Evolutionary conservation across 2,888 invertebrate species (phyloP), one percentile per base, ranked within the genome.

Genomic region (Digitonthophagus gazella): DNA sequence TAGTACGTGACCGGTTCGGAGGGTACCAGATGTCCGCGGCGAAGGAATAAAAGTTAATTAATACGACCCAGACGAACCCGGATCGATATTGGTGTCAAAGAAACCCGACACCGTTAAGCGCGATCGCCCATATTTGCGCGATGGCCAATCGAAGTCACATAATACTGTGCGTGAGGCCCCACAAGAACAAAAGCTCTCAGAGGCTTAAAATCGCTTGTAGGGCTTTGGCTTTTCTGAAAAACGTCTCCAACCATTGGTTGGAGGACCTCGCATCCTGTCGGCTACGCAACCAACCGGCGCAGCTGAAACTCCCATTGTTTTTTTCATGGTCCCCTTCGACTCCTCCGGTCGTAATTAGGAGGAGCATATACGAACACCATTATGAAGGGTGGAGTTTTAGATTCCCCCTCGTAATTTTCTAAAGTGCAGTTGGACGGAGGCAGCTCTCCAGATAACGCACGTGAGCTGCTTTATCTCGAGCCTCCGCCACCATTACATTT

Each of bases 291-390:
- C 80, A 81, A 80, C 80, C 80, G 77, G 79, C 75, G 76, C 73
- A 73, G 76, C 74, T 73, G 71, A 73, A 72, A 75, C 76, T 74
- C 76, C 79, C 75, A 79, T 78, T 80, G 80, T 81, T 80, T 81
- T 80, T 79, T 73, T 72, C 61, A 61, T 20, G 61, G 61, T 18
- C 67, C 71, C 69, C 67, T 76, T 77, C 78, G 77, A 79, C 78
- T 78, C 77, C 76, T 73, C 75, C 73, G 71, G 11, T 74, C 73
- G 78, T 81, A 80, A 81, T 81, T 80, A 80, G 76, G 78, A 78
- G 81, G 81, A 79, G 79, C 78, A 77, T 72, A 78, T 76, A 72
- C 73, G 71, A 73, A 73, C 71, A 73, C 77, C 78, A 79, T 79
- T 79, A 78, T 77, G 69, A 67, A 77, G 79, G 80, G 80, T 78